phyloP scores from a whole-genome alignment of 2,797 vertebrate species.

The Phataginus tricuspis region DNA sequence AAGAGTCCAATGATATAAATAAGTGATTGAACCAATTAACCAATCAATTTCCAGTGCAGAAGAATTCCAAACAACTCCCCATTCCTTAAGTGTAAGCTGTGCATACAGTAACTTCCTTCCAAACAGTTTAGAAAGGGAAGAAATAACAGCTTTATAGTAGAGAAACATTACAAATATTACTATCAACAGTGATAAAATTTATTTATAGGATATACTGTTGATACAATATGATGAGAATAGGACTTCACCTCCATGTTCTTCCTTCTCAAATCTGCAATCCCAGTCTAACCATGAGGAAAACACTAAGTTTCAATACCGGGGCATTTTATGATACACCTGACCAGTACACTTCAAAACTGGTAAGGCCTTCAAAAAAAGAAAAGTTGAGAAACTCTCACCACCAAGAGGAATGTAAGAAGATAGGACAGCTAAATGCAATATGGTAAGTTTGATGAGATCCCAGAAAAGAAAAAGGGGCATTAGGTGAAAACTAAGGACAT shows the following conservation, averaged over 20 bases:
- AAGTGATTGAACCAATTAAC: neutral
- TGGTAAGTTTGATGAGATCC: neutral
- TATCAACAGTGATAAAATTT: neutral
- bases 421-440: neutral
- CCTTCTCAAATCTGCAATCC: neutral
- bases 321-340: neutral
- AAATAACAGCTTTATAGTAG: neutral
- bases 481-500: neutral
- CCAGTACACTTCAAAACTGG: neutral
- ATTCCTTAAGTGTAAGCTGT: neutral
- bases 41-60: neutral
- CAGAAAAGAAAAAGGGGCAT: neutral
- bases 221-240: neutral
- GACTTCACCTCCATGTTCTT: neutral
- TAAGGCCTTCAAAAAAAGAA: neutral
- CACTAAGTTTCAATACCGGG: neutral
- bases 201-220: neutral
- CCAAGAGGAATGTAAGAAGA: neutral
- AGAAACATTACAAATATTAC: neutral
- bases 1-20: neutral
- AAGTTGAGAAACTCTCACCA: neutral
- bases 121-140: neutral
- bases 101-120: neutral
- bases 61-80: neutral
- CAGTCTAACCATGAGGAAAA: neutral